Conservation (phyloP, 1,140 invertebrate species). For the Nomia melanderi region DNA sequence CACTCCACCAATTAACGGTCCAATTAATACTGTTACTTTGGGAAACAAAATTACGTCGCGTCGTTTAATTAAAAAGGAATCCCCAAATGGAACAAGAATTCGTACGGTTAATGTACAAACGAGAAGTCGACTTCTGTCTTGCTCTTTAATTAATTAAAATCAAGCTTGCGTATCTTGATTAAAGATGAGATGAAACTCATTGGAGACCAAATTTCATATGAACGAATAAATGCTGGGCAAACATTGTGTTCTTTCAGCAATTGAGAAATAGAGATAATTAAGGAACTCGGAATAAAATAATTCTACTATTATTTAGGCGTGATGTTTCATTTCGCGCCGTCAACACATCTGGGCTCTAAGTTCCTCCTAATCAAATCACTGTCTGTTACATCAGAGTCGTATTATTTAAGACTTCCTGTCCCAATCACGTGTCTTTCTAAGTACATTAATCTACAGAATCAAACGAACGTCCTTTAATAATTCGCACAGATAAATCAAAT, state of each 20-base stretch:
- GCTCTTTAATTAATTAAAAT: not conserved
- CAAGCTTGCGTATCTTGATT: too few relatives aligned
- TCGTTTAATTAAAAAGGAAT: not conserved
- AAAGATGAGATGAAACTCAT: too few relatives aligned
- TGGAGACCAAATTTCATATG: too few relatives aligned
- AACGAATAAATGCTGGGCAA: too few relatives aligned
- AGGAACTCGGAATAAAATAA: too few relatives aligned
- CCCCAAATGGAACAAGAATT: not conserved
- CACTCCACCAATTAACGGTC: not conserved
- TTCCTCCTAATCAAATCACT: not conserved
- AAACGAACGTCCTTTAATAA: too few relatives aligned
- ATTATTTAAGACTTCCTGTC: not conserved
- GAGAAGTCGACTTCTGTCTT: not conserved
- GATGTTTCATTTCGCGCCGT: not conserved
- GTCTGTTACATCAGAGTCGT: not conserved
- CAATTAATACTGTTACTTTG: not conserved
- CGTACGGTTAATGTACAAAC: not conserved
- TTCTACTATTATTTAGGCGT: too few relatives aligned
- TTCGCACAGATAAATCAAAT: too few relatives aligned
- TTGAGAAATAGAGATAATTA: too few relatives aligned
- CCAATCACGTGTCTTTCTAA: not conserved
- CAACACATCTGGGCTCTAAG: not conserved
- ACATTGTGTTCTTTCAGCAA: too few relatives aligned
- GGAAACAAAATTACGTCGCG: not conserved
- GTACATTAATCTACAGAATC: too few relatives aligned